Evolutionary conservation across 2,113 vertebrate genomes (phyloP), one percentile per base, ranked within the genome.

Genomic region (Acinonyx jubatus): DNA sequence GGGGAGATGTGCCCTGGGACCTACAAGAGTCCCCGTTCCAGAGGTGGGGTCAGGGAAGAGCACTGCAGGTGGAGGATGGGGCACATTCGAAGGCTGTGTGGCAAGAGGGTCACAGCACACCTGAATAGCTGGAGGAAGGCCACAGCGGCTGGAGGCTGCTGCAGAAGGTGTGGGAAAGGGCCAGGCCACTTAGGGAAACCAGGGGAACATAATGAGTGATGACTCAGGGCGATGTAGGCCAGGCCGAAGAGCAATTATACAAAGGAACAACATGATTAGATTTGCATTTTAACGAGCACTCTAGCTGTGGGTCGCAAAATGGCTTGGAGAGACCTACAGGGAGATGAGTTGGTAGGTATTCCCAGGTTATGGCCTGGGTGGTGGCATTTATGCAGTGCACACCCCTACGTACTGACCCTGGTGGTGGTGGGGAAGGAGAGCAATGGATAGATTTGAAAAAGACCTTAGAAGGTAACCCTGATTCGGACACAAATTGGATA

Each of bases 281-380:
- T 95, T 92, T 95, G 68, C 83, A 74, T 97, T 84, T 96, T 95
- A 94, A 86, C 78, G 48, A 95, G 69, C 57, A 10, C 45, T 66
- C 2, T 38, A 36, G 50, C 57, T 41, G 36, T 4, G 4, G 36
- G 29, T 80, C 65, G 68, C n/a, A 76, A 78, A 93, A 85, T 61
- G 82, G 27, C 85, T 84, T 74, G 88, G 57, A 91, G n/a, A 80
- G 48, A 41, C 74, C 79, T 33, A n/a, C 57, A 23, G 25, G 8
- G 36, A 25, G 38, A 87, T 1, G 19, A 63, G 36, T 38, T 52
- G 89, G 83, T 71, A 33, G 79, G 13, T 21, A 11, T 76, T 74
- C 52, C 74, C 55, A 94, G 57, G 18, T 21, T 10, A 41, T 50
- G 27, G 21, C 68, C 19, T 0, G 8, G 18, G 18, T 7, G 36